Base-by-base conservation (phyloP, 2,888 invertebrate species). In the Silvanus unidentatus region DNA sequence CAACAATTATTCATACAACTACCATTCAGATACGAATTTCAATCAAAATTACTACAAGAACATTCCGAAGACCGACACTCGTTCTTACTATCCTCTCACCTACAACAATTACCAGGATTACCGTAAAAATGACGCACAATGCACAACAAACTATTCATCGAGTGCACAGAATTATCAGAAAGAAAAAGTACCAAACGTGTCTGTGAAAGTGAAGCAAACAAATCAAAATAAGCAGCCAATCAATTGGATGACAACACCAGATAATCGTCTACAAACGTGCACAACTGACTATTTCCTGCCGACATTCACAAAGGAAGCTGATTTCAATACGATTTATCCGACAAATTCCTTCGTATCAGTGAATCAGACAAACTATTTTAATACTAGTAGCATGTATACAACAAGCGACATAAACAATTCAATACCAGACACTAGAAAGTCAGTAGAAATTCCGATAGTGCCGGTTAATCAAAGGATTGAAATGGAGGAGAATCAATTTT, bases 181-280 rank as follows among this genome's bases (percentile, higher is more conserved):
- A 48, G 27, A 27, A 32, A 12, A 42, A 42, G 14, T 42, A 22
- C 22, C 22, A 22, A 22, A 22, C 8, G 22, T 22, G 8, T 22
- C 22, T 22, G 22, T 22, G 3, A 22, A 22, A 8, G 4, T 8
- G 8, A 22, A 22, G 8, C 32, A 32, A n/a, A 32, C 32, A n/a
- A 32, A 12, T 22, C 59, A 57, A 42, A 66, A 69, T 11, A 72
- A 75, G 50, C 71, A 75, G 2, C 76, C 78, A 0, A 77, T 79
- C 1, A 80, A 80, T 56, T 80, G 80, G 80, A 80, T 80, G 80
- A 79, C 79, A 55, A 73, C 78, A 1, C 77, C 78, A 1, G 77
- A 77, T 52, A 73, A 72, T 36, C 69, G 58, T 42, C 11, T 54
- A 28, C 59, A 65, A 53, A 48, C 69, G 39, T 65, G 22, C 8